phyloP scores from a whole-genome alignment of 2,888 invertebrate genomes.

The Cremastobaeus sp. region DNA sequence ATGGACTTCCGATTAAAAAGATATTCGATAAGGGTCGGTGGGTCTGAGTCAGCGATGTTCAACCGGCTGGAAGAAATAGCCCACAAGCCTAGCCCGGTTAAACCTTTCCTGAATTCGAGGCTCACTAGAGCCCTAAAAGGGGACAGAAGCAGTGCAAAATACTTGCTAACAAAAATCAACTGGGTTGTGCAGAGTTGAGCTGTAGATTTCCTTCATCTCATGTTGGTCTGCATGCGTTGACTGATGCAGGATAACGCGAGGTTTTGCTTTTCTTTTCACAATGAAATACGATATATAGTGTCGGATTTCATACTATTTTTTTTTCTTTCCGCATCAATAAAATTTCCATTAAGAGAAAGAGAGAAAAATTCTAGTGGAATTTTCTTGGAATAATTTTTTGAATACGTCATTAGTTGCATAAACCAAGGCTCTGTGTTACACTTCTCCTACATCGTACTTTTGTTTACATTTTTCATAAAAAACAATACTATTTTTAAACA shows the following conservation, averaged over 20 bases:
- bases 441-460: too few species aligned
- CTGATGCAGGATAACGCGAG: conserved; percentile 86
- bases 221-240: conserved; percentile 96
- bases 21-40: conserved; percentile 86
- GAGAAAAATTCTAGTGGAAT: too few species aligned
- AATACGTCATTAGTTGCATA: too few species aligned
- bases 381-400: too few species aligned
- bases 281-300: conserved; percentile 92
- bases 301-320: too few species aligned
- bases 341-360: too few species aligned
- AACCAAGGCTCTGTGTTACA: too few species aligned
- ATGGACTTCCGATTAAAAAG: conserved; percentile 81
- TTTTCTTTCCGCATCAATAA: too few species aligned
- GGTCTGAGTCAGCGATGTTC: conserved; percentile 99
- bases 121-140: conserved; percentile 91
- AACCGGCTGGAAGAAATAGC: conserved; percentile 97
- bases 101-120: conserved; percentile 88
- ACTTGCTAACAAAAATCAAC: conserved; percentile 93
- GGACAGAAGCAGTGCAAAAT: conserved; percentile 81
- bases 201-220: conserved; percentile 97
- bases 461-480: too few species aligned
- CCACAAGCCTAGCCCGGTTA: conserved; percentile 82
- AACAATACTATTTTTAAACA: too few species aligned
- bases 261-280: conserved; percentile 98
- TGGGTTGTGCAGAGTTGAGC: conserved; percentile 99